Base-by-base conservation (phyloP, 2,113 vertebrate species). In the Triplophysa dalaica region DNA sequence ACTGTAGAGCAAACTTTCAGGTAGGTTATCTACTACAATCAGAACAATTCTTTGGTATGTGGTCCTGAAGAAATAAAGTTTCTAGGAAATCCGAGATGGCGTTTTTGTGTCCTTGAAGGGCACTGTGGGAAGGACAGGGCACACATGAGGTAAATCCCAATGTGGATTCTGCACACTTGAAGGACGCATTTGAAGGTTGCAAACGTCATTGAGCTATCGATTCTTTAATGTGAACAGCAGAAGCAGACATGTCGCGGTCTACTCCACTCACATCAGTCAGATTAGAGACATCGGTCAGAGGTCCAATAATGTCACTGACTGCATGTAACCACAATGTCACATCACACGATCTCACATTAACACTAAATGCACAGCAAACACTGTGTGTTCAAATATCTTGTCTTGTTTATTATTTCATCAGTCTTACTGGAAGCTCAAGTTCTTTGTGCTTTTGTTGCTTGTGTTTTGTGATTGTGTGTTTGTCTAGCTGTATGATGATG, bases 281-380 rank as follows among this genome's bases (percentile, higher is more conserved):
- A 95, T 98, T 86, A 90, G 95, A 73, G 96, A 98, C 0, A 88
- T 99, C 29, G 96, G 95, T 78, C 97, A 97, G 38, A 96, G 97
- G 77, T 95, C 96, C 87, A 98, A 89, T 91, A 98, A 95, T 0
- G 97, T 98, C 56, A 96, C 94, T 58, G 96, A 98, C 90, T 98
- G 97, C 88, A 99, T 99, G 98, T 98, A 91, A 97, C 21, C 26
- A 19, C 43, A n/a, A n/a, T 2, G 2, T 9, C 21, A 58, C 2
- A 41, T 12, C 1, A n/a, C 78, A 67, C 19, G 21, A 19, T 48
- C 11, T 11, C 11, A 62, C 60, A 24, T 43, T 43, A 43, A 43
- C 8, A 8, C 41, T 43, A 43, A 43, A 43, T 43, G 38, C 54
- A 50, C 60, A 0, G 5, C 48, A 16, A 45, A 22, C 3, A 19